These are phyloP conservation scores for Galagoides demidoff DNA, from an alignment of 2,797 vertebrate species.

Conservation along the genomic window DNA sequence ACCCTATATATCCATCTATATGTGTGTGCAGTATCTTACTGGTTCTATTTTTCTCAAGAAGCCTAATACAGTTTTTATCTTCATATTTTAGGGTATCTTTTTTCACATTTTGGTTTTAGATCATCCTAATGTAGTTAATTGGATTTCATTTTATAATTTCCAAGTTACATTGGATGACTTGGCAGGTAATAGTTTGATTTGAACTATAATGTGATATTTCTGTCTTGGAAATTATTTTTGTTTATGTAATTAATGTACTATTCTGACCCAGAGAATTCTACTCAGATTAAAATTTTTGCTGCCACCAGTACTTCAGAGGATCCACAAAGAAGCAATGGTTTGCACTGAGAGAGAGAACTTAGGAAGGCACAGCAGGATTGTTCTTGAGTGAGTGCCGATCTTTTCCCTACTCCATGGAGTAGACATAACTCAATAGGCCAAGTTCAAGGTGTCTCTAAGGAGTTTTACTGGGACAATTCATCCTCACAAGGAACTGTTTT, in stretches of 20 bases:
- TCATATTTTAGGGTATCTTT: background rate
- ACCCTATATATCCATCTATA: background rate
- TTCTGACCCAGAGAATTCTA: background rate
- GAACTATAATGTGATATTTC: background rate
- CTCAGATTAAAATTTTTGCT: background rate
- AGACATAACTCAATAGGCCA: background rate
- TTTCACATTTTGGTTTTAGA: background rate
- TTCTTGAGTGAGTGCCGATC: background rate
- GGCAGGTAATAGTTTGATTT: background rate
- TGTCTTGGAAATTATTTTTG: background rate
- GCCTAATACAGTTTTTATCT: background rate
- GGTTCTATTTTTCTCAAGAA: background rate
- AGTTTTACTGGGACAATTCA: background rate
- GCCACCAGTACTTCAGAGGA: background rate
- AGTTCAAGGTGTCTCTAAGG: background rate
- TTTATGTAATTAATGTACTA: background rate
- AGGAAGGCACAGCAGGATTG: background rate
- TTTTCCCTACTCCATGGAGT: background rate
- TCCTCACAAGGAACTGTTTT: background rate
- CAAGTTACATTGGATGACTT: background rate
- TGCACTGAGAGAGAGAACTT: background rate
- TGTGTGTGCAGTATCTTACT: background rate
- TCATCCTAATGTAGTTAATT: background rate
- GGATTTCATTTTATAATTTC: slow-evolving; percentile 3
- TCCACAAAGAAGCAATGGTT: background rate